phyloP scores from a whole-genome alignment of 2,797 vertebrate species.

The Echeneis naucrates region DNA sequence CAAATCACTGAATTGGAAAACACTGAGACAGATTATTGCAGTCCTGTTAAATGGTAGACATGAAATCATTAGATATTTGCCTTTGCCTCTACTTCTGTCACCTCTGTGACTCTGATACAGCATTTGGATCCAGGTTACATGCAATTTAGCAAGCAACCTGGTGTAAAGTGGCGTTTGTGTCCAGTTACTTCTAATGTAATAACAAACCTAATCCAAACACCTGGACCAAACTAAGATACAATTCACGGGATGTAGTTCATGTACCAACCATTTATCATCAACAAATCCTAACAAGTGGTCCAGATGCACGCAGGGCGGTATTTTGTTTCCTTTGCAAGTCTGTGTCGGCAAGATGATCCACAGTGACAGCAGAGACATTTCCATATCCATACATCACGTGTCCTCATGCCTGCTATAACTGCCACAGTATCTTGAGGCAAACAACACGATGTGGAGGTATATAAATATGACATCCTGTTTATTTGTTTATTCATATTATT shows the following conservation, averaged over 20 bases:
- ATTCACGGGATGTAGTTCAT: background rate
- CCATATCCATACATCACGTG: background rate
- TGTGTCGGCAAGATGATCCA: too few relatives aligned
- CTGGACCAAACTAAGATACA: background rate
- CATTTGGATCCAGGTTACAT: too few relatives aligned
- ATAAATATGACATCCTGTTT: conserved; percentile 33
- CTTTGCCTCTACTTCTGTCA: background rate
- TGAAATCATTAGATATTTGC: background rate
- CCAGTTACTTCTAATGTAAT: background rate
- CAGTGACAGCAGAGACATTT: too few relatives aligned
- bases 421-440: background rate
- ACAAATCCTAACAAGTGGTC: background rate
- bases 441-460: conserved; percentile 8
- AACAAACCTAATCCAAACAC: background rate
- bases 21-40: background rate
- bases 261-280: background rate
- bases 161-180: background rate
- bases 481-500: conserved; percentile 21
- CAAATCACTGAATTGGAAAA: background rate
- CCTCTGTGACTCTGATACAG: background rate
- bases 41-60: background rate
- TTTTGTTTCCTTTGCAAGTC: background rate
- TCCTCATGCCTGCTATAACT: background rate
- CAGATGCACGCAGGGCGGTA: background rate
- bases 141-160: too few relatives aligned